These are phyloP conservation scores for Apis mellifera DNA, from an alignment of 1,140 invertebrate species.

Conservation along the genomic window DNA sequence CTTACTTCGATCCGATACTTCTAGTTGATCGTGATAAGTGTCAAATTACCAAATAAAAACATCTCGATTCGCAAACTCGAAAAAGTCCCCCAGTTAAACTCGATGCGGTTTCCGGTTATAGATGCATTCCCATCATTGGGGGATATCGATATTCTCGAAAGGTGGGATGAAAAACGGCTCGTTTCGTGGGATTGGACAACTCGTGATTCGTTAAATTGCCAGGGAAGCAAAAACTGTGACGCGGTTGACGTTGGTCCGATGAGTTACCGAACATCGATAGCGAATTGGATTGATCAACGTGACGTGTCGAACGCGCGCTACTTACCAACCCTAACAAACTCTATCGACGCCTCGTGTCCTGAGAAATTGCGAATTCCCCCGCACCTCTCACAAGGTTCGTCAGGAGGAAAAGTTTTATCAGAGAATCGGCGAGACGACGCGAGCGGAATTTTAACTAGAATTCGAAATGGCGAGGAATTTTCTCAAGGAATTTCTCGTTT, in stretches of 20 bases:
- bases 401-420: background rate
- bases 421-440: background rate
- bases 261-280: background rate
- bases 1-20: no score
- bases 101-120: background rate
- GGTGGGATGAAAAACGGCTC: background rate
- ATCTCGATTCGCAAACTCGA: background rate
- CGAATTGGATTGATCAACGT: background rate
- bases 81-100: background rate
- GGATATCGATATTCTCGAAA: background rate
- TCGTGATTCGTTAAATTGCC: background rate
- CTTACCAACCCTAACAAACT: background rate
- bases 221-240: no score
- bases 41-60: no score
- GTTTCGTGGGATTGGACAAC: background rate
- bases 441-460: slow-evolving; percentile 15
- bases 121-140: background rate
- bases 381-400: background rate
- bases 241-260: no score
- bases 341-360: background rate
- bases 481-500: slow-evolving; percentile 3
- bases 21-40: no score
- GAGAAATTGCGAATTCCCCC: background rate
- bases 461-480: slow-evolving; percentile 16
- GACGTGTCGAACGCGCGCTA: background rate